These are phyloP conservation scores for Notolepis coatsorum DNA, from an alignment of 2,797 vertebrate species.

Conservation along the genomic window DNA sequence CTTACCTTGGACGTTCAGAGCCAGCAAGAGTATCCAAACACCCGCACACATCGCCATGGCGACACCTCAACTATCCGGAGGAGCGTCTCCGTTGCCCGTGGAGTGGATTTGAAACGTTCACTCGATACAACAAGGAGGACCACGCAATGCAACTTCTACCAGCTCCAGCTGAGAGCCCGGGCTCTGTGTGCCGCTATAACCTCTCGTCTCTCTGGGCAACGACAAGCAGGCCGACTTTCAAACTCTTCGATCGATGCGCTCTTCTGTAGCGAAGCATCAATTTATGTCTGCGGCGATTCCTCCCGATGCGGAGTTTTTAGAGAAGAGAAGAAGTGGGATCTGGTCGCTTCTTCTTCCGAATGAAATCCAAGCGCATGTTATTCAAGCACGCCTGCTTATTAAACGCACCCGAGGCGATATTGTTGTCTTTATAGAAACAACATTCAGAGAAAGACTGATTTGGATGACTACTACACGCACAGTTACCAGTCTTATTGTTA, in stretches of 20 bases:
- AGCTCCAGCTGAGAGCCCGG: conserved; percentile 69
- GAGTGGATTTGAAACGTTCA: conserved; percentile 59
- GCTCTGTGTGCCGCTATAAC: conserved; percentile 21
- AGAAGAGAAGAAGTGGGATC: conserved; percentile 31
- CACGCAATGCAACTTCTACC: conserved; percentile 80
- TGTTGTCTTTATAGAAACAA: not conserved
- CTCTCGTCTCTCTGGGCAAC: conserved; percentile 27
- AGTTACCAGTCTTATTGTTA: conserved; percentile 49
- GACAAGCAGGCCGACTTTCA: conserved; percentile 45
- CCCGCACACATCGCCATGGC: conserved; percentile 79
- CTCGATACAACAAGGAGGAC: conserved; percentile 59
- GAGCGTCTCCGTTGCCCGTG: conserved; percentile 61
- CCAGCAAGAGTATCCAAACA: conserved; percentile 78
- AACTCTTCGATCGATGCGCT: conserved; percentile 44
- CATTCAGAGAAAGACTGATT: conserved; percentile 11
- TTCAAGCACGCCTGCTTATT: not conserved
- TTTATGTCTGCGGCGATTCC: conserved; percentile 43
- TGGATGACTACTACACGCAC: conserved; percentile 34
- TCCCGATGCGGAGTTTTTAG: conserved; percentile 55
- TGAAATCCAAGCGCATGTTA: conserved; percentile 53
- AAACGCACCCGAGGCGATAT: not conserved
- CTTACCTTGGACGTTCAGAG: conserved; percentile 80
- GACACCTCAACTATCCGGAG: conserved; percentile 72
- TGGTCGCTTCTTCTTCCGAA: conserved; percentile 9
- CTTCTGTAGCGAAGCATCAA: conserved; percentile 59